phyloP scores from a whole-genome alignment of 2,888 invertebrate species.

The Acleris emargana region DNA sequence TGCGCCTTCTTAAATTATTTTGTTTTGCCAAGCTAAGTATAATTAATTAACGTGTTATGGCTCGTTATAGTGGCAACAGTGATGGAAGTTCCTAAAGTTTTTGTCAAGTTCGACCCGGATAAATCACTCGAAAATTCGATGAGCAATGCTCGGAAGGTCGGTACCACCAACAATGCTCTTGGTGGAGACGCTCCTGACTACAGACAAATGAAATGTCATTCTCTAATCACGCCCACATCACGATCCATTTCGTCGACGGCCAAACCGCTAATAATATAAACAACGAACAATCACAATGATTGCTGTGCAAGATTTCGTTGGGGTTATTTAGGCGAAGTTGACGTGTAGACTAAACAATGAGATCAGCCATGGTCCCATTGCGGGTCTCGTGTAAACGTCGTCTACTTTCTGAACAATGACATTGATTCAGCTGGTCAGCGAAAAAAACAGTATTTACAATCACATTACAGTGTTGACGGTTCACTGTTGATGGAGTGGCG shows the following conservation, averaged over 20 bases:
- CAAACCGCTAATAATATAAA: conserved; percentile 46
- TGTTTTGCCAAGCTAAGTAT: too few relatives aligned
- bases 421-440: conserved; percentile 52
- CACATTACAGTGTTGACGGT: conserved; percentile 10
- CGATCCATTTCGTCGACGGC: conserved; percentile 7
- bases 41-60: too few relatives aligned
- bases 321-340: conserved; percentile 61
- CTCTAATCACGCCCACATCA: conserved; percentile 1
- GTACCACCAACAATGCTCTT: too few relatives aligned
- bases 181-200: too few relatives aligned
- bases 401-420: conserved; percentile 60
- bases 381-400: conserved; percentile 52
- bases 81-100: too few relatives aligned
- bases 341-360: conserved; percentile 81
- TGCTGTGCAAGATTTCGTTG: conserved; percentile 51
- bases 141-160: too few relatives aligned
- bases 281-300: conserved; percentile 50
- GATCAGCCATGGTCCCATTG: conserved; percentile 61
- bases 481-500: conserved; percentile 17
- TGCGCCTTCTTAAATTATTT: too few relatives aligned
- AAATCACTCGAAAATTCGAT: too few relatives aligned
- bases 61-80: too few relatives aligned
- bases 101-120: too few relatives aligned
- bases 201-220: not conserved
- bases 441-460: conserved; percentile 36